A percentile compares a stretch with the other conserved stretches of the same genome.
phyloP scores from a whole-genome alignment of 2,797 vertebrate species.

The Tapera naevia region DNA sequence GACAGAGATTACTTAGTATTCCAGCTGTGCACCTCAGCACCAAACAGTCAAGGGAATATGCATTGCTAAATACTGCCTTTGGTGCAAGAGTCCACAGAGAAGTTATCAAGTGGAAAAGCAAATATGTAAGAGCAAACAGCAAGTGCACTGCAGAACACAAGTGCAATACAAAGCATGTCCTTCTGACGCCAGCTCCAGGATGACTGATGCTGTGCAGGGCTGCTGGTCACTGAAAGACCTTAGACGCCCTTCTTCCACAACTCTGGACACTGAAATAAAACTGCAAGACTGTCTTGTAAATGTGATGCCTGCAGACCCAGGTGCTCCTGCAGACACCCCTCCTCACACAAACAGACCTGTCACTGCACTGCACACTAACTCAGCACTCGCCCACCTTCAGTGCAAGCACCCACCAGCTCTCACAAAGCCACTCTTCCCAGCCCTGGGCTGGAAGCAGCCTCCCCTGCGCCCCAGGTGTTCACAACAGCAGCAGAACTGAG shows the following conservation, averaged over 20 bases:
- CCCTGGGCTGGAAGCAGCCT: neutral
- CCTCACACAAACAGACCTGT: neutral
- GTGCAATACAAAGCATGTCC: slow-evolving; percentile 36
- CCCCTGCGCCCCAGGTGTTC: neutral
- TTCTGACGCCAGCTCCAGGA: neutral
- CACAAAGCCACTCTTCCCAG: neutral
- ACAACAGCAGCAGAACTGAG: neutral
- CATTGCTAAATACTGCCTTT: neutral
- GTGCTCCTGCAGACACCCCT: neutral
- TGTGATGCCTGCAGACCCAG: neutral
- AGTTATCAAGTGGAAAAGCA: slow-evolving; percentile 40
- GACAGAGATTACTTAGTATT: neutral
- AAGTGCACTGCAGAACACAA: neutral
- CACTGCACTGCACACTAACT: neutral
- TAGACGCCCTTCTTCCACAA: neutral
- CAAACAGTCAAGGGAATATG: neutral
- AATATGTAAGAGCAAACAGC: slow-evolving; percentile 38
- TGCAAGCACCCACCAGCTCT: neutral
- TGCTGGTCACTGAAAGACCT: neutral
- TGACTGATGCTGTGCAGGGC: neutral
- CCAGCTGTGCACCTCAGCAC: neutral
- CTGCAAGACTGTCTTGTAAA: neutral
- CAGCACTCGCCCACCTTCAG: neutral
- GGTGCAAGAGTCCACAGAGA: slow-evolving; percentile 20
- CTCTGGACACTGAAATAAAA: neutral